Evolutionary conservation across 92 coral and sea anemone species (phyloP).

Genomic region (Epizoanthus rinbou): DNA sequence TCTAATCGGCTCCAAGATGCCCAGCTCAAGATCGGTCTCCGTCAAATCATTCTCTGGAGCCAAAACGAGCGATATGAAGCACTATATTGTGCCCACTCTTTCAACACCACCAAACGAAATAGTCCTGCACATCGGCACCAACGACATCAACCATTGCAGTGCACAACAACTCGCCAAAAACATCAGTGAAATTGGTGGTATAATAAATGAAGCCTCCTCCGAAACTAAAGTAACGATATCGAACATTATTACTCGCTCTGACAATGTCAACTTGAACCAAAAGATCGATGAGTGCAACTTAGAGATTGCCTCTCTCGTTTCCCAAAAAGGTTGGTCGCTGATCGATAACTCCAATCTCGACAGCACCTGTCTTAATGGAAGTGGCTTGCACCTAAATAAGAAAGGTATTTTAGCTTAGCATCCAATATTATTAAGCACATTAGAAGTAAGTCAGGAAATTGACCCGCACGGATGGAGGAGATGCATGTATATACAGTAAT

Average conservation of each 20-base stretch:
- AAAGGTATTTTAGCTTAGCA: conserved; percentile 33
- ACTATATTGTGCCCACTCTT: conserved; percentile 28
- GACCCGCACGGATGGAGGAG: conserved; percentile 28
- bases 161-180: neutral
- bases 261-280: conserved; percentile 14
- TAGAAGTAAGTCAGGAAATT: conserved; percentile 4
- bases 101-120: conserved; percentile 17
- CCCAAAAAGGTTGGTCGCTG: conserved; percentile 18
- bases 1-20: conserved; percentile 20
- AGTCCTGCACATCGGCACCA: conserved; percentile 36
- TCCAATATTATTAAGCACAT: conserved; percentile 27
- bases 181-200: conserved; percentile 10
- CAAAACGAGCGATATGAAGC: conserved; percentile 22
- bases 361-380: conserved; percentile 15
- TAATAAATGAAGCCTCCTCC: no score
- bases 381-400: neutral
- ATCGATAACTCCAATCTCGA: conserved; percentile 3
- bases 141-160: neutral
- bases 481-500: conserved; percentile 19
- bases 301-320: neutral
- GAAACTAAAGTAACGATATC: conserved; percentile 8
- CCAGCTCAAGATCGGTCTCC: conserved; percentile 12
- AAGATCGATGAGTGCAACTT: no score
- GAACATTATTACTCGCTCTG: conserved; percentile 8
- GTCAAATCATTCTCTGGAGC: conserved; percentile 30